Percentiles rank a stretch among this genome's conserved stretches.
These are phyloP conservation scores for Scaptomyza graminum DNA, from an alignment of 1,140 invertebrate species.

Conservation along the genomic window DNA sequence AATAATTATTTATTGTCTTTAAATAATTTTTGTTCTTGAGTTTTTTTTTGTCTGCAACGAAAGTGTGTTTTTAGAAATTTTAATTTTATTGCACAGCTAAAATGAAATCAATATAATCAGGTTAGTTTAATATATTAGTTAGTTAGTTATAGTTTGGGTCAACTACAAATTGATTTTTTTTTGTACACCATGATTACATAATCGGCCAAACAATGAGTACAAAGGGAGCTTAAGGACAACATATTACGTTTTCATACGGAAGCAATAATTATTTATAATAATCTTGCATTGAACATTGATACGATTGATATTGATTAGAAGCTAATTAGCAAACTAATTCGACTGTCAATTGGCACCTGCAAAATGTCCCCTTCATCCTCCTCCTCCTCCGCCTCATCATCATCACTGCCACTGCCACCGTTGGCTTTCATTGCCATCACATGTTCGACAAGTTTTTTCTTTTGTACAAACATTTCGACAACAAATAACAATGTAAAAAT, in stretches of 20 bases:
- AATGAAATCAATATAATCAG: conserved; percentile 57
- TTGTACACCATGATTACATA: conserved; percentile 62
- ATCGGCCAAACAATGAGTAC: conserved; percentile 66
- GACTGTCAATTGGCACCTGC: conserved; percentile 67
- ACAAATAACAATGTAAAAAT: conserved; percentile 49
- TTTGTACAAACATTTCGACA: conserved; percentile 74
- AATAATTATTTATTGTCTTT: conserved; percentile 18
- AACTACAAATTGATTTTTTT: conserved; percentile 30
- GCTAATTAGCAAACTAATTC: conserved; percentile 29
- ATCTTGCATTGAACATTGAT: conserved; percentile 54
- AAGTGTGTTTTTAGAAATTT: conserved; percentile 45
- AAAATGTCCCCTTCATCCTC: conserved; percentile 80
- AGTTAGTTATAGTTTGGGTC: conserved; percentile 1
- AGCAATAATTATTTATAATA: conserved; percentile 52
- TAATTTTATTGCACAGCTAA: conserved; percentile 51
- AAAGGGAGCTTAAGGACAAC: conserved; percentile 60
- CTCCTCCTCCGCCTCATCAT: conserved; percentile 74
- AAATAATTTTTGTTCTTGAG: conserved; percentile 6
- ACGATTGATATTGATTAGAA: conserved; percentile 20
- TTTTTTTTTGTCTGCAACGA: conserved; percentile 53
- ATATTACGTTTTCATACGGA: conserved; percentile 46
- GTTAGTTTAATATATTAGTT: conserved; percentile 46
- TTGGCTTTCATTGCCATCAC: conserved; percentile 69
- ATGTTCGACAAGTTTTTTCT: conserved; percentile 81
- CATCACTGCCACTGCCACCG: conserved; percentile 52